Conservation (phyloP, 2,888 invertebrate genomes). For the Chamaedrilus cognettii region DNA sequence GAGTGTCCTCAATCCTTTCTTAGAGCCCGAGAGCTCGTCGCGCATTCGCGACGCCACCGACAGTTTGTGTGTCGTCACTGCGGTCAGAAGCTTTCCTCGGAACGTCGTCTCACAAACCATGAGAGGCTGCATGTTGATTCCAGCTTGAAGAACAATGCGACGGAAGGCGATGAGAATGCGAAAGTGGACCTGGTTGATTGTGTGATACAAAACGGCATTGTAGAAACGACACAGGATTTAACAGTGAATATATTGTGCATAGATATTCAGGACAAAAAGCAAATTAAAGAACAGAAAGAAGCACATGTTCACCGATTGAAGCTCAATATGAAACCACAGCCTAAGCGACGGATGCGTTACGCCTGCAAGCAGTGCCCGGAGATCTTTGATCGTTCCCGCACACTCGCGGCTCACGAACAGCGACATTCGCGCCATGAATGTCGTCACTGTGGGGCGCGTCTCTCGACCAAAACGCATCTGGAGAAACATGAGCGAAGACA, state of each 20-base stretch:
- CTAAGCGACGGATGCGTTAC: neutral
- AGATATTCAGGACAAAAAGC: too few species aligned
- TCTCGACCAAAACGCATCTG: neutral
- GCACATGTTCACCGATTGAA: too few species aligned
- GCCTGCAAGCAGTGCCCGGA: neutral
- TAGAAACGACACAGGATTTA: too few species aligned
- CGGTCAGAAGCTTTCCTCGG: neutral
- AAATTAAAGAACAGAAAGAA: too few species aligned
- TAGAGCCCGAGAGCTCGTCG: neutral
- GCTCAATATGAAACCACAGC: too few species aligned
- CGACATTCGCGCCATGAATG: neutral
- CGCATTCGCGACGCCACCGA: neutral
- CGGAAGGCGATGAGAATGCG: too few species aligned
- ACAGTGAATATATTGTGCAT: too few species aligned
- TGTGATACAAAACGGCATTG: too few species aligned
- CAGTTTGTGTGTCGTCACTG: neutral
- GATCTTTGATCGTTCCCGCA: neutral
- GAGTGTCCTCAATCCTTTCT: neutral
- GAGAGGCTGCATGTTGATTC: constrained; percentile 1
- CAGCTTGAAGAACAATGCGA: neutral
- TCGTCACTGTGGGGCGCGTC: neutral
- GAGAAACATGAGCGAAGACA: neutral
- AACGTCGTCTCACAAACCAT: neutral
- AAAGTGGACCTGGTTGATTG: too few species aligned
- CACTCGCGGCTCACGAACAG: neutral